A percentile compares a stretch with the other conserved stretches of the same genome.
Evolutionary conservation across 1,140 invertebrate genomes (phyloP).

Genomic region (Hyphantria cunea): DNA sequence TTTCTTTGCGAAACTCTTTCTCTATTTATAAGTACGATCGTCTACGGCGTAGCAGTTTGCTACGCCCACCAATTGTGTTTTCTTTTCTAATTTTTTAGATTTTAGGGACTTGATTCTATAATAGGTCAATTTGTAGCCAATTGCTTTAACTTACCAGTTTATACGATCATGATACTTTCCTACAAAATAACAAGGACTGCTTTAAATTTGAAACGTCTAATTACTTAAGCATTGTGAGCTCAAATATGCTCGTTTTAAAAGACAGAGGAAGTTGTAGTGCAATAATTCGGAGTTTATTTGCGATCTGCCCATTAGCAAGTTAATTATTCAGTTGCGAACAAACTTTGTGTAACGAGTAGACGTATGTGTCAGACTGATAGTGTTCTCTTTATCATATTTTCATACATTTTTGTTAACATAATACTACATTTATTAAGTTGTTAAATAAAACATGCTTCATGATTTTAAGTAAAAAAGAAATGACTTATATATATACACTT

Average conservation of each 20-base stretch:
- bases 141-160: too few species aligned
- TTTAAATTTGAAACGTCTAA: too few species aligned
- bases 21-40: conserved; percentile 5
- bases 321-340: conserved; percentile 70
- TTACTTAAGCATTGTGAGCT: too few species aligned
- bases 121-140: too few species aligned
- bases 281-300: conserved; percentile 78
- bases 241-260: conserved; percentile 37
- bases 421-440: conserved; percentile 8
- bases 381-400: conserved; percentile 34
- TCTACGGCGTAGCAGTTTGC: conserved; percentile 23
- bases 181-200: too few species aligned
- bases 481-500: too few species aligned
- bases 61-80: conserved; percentile 7
- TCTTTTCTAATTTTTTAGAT: background rate
- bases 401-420: conserved; percentile 29
- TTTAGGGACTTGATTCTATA: too few species aligned
- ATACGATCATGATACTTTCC: too few species aligned
- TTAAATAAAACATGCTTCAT: too few species aligned
- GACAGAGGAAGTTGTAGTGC: conserved; percentile 45
- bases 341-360: conserved; percentile 43
- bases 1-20: conserved; percentile 1
- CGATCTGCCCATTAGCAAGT: conserved; percentile 70
- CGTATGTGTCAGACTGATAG: conserved; percentile 50
- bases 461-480: too few species aligned